phyloP scores from a whole-genome alignment of 2,888 invertebrate species.

The Hirtodrosophila trivittata region DNA sequence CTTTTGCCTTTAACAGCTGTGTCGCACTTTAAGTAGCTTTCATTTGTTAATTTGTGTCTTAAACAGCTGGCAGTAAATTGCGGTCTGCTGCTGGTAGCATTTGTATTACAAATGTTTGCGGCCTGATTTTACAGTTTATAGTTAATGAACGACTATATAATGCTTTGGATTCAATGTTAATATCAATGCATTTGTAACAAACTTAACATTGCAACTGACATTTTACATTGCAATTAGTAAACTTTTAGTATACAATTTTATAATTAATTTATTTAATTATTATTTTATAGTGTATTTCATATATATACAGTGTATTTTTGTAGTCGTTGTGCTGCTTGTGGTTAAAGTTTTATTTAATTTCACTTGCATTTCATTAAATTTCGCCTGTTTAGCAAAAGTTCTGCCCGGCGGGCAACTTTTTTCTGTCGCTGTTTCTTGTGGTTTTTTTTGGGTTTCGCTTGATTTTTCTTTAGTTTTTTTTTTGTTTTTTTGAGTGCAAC shows the following conservation, averaged over 20 bases:
- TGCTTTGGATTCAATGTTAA: too few species aligned
- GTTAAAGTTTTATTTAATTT: slow-evolving; percentile 14
- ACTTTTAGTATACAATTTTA: too few species aligned
- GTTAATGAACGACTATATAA: too few species aligned
- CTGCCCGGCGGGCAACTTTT: slow-evolving; percentile 25
- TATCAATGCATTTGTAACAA: too few species aligned
- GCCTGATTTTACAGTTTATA: too few species aligned
- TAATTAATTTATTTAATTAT: too few species aligned
- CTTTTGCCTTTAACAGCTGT: slow-evolving; percentile 40
- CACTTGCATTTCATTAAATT: slow-evolving; percentile 33
- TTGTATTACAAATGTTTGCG: slow-evolving; percentile 3
- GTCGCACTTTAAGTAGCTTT: slow-evolving; percentile 3
- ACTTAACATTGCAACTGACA: too few species aligned
- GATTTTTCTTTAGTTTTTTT: slow-evolving; percentile 3
- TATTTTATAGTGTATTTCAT: not conserved
- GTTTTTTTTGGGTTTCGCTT: slow-evolving; percentile 6
- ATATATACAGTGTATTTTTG: not conserved
- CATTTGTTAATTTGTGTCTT: slow-evolving; percentile 38
- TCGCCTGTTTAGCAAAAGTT: slow-evolving; percentile 33
- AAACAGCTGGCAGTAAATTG: slow-evolving; percentile 45
- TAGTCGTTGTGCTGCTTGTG: not conserved
- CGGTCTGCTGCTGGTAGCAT: not conserved
- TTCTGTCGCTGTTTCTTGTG: slow-evolving; percentile 6
- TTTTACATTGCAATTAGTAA: too few species aligned
- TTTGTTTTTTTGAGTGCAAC: slow-evolving; percentile 36